These are phyloP conservation scores for Megatriorchis doriae DNA, from an alignment of 2,113 vertebrate species.

Conservation along the genomic window DNA sequence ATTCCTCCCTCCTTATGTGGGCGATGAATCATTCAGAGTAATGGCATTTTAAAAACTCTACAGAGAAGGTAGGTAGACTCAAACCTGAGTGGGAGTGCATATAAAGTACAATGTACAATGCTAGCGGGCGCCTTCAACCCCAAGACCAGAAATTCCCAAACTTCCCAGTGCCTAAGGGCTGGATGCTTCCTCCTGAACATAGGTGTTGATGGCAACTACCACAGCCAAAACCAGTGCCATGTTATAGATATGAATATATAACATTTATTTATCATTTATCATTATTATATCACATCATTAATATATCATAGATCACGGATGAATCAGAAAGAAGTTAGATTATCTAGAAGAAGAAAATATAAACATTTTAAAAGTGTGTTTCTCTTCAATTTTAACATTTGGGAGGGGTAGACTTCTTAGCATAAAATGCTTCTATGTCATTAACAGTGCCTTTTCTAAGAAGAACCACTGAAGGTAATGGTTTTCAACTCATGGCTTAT, in stretches of 20 bases:
- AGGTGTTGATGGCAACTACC: not conserved
- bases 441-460: not conserved
- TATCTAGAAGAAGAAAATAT: not conserved
- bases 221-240: not conserved
- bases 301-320: not conserved
- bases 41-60: constrained; percentile 40
- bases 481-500: not conserved
- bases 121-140: not conserved
- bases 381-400: not conserved
- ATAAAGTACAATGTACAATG: not conserved
- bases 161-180: not conserved
- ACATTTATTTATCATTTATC: not conserved
- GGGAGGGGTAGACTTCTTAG: not conserved
- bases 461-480: not conserved
- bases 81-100: constrained; percentile 11
- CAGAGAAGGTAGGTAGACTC: constrained; percentile 29
- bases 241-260: not conserved
- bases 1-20: constrained; percentile 39
- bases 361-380: not conserved
- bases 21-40: constrained; percentile 8
- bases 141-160: not conserved
- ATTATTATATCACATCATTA: not conserved
- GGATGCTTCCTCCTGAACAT: not conserved
- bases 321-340: not conserved
- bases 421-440: not conserved